Evolutionary conservation across 2,888 invertebrate species (phyloP).

Genomic region (Taenaris catops): DNA sequence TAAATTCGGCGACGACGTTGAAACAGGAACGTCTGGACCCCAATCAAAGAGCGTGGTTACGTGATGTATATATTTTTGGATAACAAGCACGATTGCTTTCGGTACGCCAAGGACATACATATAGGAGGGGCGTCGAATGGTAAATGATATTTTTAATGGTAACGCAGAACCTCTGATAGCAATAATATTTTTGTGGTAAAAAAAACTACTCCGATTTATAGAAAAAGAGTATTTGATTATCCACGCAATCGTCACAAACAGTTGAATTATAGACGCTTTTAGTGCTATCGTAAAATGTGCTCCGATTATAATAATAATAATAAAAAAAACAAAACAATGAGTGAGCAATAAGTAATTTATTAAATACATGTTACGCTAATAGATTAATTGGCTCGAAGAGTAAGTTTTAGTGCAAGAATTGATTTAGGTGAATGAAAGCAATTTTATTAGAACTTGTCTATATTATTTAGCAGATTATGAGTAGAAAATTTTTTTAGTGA

Average conservation of each 20-base stretch:
- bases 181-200: conserved; percentile 74
- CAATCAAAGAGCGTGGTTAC: too few species aligned
- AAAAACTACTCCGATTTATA: conserved; percentile 52
- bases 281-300: conserved; percentile 53
- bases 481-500: conserved; percentile 21
- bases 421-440: conserved; percentile 12
- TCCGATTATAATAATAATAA: conserved; percentile 29
- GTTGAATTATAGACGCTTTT: conserved; percentile 55
- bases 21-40: too few species aligned
- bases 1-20: too few species aligned
- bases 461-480: conserved; percentile 15
- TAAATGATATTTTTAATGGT: conserved; percentile 60
- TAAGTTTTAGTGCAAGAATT: conserved; percentile 12
- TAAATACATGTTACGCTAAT: conserved; percentile 16
- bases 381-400: conserved; percentile 15
- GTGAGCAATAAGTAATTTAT: conserved; percentile 19
- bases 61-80: conserved; percentile 76
- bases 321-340: conserved; percentile 17
- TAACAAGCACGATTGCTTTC: conserved; percentile 73
- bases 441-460: conserved; percentile 5
- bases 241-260: conserved; percentile 61
- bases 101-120: conserved; percentile 48
- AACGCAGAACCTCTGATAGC: conserved; percentile 67
- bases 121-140: conserved; percentile 30
- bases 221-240: conserved; percentile 66